phyloP scores from a whole-genome alignment of 2,888 invertebrate genomes.

The Drosophila maculinotata region DNA sequence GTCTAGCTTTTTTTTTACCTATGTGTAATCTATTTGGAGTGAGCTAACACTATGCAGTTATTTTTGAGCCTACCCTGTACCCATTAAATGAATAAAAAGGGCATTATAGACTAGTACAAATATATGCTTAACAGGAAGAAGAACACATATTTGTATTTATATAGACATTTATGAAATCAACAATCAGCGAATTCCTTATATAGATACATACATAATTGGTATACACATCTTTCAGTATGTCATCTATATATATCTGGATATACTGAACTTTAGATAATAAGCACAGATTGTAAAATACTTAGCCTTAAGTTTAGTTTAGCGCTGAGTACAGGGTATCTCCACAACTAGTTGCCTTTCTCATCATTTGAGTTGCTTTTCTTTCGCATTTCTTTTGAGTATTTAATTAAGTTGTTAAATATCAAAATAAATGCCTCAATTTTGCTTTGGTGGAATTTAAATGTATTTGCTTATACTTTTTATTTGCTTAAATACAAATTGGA shows the following conservation, averaged over 20 bases:
- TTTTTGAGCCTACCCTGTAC: conserved; percentile 16
- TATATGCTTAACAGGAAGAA: too few relatives aligned
- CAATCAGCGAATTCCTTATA: too few relatives aligned
- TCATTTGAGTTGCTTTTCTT: not conserved
- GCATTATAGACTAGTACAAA: too few relatives aligned
- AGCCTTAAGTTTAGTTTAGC: not conserved
- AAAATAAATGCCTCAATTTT: conserved; percentile 68
- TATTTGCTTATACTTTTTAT: conserved; percentile 17
- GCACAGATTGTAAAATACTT: too few relatives aligned
- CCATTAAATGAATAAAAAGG: not conserved
- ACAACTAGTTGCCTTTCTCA: not conserved
- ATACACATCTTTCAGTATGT: not conserved
- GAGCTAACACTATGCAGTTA: not conserved
- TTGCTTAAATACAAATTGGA: conserved; percentile 7
- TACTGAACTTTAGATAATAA: not conserved
- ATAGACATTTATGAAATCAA: too few relatives aligned
- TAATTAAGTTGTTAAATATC: conserved; percentile 28
- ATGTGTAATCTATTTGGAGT: not conserved
- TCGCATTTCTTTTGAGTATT: not conserved
- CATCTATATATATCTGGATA: too few relatives aligned
- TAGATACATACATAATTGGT: not conserved
- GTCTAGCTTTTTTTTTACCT: conserved; percentile 4
- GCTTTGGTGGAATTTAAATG: conserved; percentile 38
- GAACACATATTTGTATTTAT: too few relatives aligned
- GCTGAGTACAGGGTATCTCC: conserved; percentile 15